Base-by-base conservation (phyloP, 2,113 vertebrate species). In the Ondatra zibethicus region DNA sequence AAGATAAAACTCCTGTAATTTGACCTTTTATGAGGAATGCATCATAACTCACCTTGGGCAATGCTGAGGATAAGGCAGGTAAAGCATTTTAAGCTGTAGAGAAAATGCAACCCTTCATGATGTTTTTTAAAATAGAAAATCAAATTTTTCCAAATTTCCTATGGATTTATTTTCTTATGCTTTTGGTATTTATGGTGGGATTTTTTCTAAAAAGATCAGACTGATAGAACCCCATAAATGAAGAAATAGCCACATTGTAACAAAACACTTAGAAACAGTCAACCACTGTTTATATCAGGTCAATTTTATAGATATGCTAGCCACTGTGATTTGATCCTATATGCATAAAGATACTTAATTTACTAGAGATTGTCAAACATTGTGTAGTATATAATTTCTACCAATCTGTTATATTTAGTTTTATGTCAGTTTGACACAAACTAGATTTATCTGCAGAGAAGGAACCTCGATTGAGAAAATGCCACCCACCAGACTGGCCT, bases 51-150 rank as follows among this genome's bases (percentile, higher is more conserved):
- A 6, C 39, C 5, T 88, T 85, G 63, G 29, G 50, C 39, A 90
- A 63, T 73, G 63, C 10, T 82, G 65, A 33, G 50, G n/a, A 39
- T 80, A 11, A 31, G 39, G 12, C 73, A 93, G 29, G 39, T 4
- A 90, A 90, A 90, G 19, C 21, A 50, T 78, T 94, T 94, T 91
- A 91, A 94, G 89, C 17, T 85, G 61, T 65, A 90, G 73, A 72
- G 33, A 85, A 31, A 27, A 81, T 63, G 25, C 36, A 21, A 25
- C 61, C 8, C 9, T 55, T 16, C 80, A 50, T 50, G 42, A 39
- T 21, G 27, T 29, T 29, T 76, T 84, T 63, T 45, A 2, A 42
- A 65, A 33, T 61, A 85, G 10, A 95, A 25, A 81, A 61, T 55
- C 63, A 80, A 86, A 17, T 63, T 29, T 33, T 72, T 93, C 42